These are phyloP conservation scores for Amaurobius ferox DNA, from an alignment of 2,888 invertebrate species.

Conservation along the genomic window DNA sequence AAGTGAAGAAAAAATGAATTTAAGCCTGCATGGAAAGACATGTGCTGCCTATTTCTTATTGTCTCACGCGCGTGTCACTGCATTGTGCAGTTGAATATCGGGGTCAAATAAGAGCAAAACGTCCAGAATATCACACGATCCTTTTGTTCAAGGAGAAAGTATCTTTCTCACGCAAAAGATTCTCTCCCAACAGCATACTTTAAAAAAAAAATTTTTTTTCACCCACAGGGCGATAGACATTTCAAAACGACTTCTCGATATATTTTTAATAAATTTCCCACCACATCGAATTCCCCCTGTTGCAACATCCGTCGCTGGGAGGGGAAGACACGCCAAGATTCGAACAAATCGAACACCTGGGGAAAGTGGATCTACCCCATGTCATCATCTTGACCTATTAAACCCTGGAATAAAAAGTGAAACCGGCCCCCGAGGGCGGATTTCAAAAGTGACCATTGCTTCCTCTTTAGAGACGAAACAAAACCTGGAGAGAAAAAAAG, in stretches of 20 bases:
- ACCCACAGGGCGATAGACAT: background rate
- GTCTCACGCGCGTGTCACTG: too few relatives aligned
- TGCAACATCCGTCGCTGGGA: background rate
- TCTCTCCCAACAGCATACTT: background rate
- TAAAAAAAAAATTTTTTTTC: background rate
- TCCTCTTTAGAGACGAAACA: conserved; percentile 21
- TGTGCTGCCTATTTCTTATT: too few relatives aligned
- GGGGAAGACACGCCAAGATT: background rate
- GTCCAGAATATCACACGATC: too few relatives aligned
- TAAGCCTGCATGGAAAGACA: too few relatives aligned
- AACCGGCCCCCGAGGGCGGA: conserved; percentile 6
- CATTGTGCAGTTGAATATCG: too few relatives aligned
- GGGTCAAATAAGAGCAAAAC: too few relatives aligned
- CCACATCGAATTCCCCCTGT: background rate
- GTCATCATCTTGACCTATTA: conserved; percentile 68
- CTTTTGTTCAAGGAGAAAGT: too few relatives aligned
- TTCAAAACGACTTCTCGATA: background rate
- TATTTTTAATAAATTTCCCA: background rate
- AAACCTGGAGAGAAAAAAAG: conserved; percentile 23
- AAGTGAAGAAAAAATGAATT: too few relatives aligned
- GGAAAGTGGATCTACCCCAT: conserved; percentile 21
- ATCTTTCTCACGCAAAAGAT: background rate
- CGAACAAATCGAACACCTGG: conserved; percentile 36
- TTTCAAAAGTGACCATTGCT: conserved; percentile 7
- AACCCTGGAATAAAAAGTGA: conserved; percentile 31